Base-by-base conservation (phyloP, 2,888 invertebrate genomes). In the Amblyjoppa proteus region DNA sequence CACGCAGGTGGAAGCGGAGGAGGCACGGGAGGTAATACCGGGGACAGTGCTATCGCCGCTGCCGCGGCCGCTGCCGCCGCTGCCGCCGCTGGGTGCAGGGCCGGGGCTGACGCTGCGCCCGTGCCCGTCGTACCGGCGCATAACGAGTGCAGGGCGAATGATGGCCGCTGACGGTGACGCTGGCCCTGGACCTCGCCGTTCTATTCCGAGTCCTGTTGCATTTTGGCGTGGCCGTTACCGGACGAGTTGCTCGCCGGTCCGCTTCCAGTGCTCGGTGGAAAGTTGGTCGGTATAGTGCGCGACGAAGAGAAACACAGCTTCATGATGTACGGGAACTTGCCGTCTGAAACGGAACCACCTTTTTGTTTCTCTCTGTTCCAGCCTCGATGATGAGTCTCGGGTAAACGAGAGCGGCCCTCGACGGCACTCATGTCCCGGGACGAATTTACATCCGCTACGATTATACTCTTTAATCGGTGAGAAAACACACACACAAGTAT, bases 271-370 rank as follows among this genome's bases (percentile, higher is more conserved):
- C 90, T 91, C 6, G 93, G 91, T 45, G 94, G 94, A 91, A 94
- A 94, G 87, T 91, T 94, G 84, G 93, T 90, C 28, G 94, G 94
- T 91, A 96, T 95, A 94, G 96, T 94, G 94, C 97, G 95, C 86
- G 97, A 96, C 85, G 98, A 98, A 28, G 99, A 99, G 96, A 99
- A 99, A 94, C 99, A 99, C 90, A 99, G 95, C 95, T 99, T 99
- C 97, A 99, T 98, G 92, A 99, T 98, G 96, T 99, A 99, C 90
- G 99, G 99, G 95, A 98, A 98, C 95, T 99, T 99, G 89, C 98
- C 98, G 94, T 97, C 98, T 98, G 96, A 16, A 96, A 96, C 90
- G 89, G 81, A 87, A 58, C 83, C 76, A 77, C 79, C 71, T 77
- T 83, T 83, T 85, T 80, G 64, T 81, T 78, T 81, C 81, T 74